These are phyloP conservation scores for Desoria tigrina DNA, from an alignment of 2,888 invertebrate genomes.

Conservation along the genomic window DNA sequence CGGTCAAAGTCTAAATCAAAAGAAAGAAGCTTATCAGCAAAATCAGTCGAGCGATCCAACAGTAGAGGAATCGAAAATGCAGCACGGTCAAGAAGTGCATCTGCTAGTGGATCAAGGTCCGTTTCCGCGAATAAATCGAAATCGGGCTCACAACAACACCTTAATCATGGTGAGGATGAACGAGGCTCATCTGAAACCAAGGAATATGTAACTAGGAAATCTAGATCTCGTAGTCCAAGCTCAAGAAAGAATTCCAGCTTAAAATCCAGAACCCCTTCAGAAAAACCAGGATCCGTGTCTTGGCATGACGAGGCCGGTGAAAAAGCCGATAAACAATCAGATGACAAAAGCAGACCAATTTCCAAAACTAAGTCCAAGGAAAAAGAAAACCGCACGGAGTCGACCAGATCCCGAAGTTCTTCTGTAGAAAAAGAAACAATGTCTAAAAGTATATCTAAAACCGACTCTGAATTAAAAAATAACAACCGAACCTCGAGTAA, in stretches of 20 bases:
- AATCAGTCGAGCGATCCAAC: background rate
- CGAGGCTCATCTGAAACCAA: background rate
- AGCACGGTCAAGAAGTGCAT: slow-evolving; percentile 4
- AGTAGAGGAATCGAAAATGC: background rate
- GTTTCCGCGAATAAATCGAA: background rate
- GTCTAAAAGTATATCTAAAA: slow-evolving; percentile 20
- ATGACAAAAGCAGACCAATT: background rate
- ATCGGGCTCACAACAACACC: no score
- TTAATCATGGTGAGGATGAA: background rate
- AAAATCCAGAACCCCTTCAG: slow-evolving; percentile 39
- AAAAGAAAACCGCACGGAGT: background rate
- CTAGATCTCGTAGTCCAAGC: slow-evolving; percentile 15
- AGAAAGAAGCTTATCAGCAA: background rate
- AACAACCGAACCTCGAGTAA: no score
- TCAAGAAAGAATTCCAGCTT: slow-evolving; percentile 35
- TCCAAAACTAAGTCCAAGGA: no score
- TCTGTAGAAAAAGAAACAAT: slow-evolving; percentile 8
- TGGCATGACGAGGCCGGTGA: slow-evolving; percentile 39
- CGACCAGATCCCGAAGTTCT: background rate
- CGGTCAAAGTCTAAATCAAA: background rate
- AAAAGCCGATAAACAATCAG: slow-evolving; percentile 13
- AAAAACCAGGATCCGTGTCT: slow-evolving; percentile 37
- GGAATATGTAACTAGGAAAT: background rate
- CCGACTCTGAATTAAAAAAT: no score
- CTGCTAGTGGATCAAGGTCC: background rate